phyloP scores from a whole-genome alignment of 2,888 invertebrate species.

The Nomada hirtipes region DNA sequence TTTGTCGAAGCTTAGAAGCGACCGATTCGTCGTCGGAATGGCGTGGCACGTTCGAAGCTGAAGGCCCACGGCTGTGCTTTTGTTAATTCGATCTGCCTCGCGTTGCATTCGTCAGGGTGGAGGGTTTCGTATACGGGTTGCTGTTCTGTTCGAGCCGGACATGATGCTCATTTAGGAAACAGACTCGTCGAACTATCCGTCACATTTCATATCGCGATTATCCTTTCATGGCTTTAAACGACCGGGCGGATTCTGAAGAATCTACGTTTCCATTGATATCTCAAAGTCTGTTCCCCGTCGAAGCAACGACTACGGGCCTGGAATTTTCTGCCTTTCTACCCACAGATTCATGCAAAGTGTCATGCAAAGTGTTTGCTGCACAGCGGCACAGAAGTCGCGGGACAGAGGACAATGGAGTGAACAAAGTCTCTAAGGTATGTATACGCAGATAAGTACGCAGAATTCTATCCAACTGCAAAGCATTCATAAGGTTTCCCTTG shows the following conservation, averaged over 20 bases:
- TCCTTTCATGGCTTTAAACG: not conserved
- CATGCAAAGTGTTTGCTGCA: constrained; percentile 72
- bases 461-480: not conserved
- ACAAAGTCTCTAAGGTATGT: not conserved
- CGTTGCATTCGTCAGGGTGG: constrained; percentile 74
- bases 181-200: not conserved
- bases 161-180: not conserved
- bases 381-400: constrained; percentile 51
- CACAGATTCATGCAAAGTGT: constrained; percentile 69
- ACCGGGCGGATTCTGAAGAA: too few species aligned
- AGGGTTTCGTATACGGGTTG: constrained; percentile 73
- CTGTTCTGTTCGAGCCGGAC: constrained; percentile 29
- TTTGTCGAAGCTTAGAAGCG: constrained; percentile 27
- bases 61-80: constrained; percentile 83
- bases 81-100: constrained; percentile 72
- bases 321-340: constrained; percentile 55
- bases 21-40: not conserved
- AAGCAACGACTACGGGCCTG: constrained; percentile 53
- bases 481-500: constrained; percentile 32
- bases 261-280: not conserved
- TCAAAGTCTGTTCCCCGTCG: constrained; percentile 14
- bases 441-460: not conserved
- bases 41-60: constrained; percentile 74
- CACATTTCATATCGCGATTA: too few species aligned
- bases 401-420: constrained; percentile 31